Conservation (phyloP, 2,888 invertebrate genomes). For the Sycophila texana region DNA sequence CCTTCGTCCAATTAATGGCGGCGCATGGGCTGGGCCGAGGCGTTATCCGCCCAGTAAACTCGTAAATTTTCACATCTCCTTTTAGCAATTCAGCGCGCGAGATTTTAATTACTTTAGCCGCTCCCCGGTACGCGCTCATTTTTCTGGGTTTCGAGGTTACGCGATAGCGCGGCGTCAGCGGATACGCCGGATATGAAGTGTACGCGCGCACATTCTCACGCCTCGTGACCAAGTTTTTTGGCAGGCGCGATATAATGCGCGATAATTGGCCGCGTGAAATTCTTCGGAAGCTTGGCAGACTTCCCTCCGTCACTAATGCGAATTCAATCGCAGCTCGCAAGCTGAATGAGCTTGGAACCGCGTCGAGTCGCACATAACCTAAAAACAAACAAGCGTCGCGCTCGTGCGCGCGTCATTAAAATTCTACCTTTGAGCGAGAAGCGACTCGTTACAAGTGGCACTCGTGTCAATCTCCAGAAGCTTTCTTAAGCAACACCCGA, state of each 20-base stretch:
- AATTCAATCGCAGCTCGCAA: not conserved
- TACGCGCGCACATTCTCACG: too few relatives aligned
- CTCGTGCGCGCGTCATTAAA: conserved; percentile 39
- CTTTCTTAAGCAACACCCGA: conserved; percentile 8
- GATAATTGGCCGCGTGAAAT: too few relatives aligned
- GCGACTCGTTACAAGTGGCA: conserved; percentile 42
- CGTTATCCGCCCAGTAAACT: conserved; percentile 11
- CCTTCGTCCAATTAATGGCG: conserved; percentile 31
- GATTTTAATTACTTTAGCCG: conserved; percentile 20
- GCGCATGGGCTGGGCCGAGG: conserved; percentile 1
- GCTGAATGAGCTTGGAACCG: not conserved
- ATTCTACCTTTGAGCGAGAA: conserved; percentile 23
- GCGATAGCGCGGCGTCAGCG: not conserved
- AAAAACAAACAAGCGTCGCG: conserved; percentile 21
- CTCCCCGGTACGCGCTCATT: not conserved
- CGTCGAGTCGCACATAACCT: conserved; percentile 31
- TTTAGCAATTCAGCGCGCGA: conserved; percentile 24
- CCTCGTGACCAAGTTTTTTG: too few relatives aligned
- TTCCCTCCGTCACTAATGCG: not conserved
- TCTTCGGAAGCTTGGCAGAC: too few relatives aligned
- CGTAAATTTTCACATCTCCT: conserved; percentile 23
- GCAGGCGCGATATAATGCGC: too few relatives aligned
- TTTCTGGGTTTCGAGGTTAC: not conserved
- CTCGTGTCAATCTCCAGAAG: conserved; percentile 37
- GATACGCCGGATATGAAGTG: not conserved